Evolutionary conservation across 1,140 invertebrate species (phyloP), one percentile per base, ranked within the genome.

Genomic region (Paralvinella palmiformis): DNA sequence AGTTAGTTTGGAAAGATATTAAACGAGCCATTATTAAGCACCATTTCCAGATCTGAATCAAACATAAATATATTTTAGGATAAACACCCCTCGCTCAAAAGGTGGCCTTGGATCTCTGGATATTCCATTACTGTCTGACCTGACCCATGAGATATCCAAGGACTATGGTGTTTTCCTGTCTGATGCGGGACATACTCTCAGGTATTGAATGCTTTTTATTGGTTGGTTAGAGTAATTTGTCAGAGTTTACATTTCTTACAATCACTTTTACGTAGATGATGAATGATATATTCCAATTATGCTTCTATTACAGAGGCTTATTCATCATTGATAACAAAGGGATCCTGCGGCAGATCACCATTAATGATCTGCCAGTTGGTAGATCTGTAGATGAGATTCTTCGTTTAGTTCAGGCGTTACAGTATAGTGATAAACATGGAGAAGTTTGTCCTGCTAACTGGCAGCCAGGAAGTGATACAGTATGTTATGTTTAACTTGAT

Each of bases 351-450:
- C 87, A 88, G 74, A 87, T 88, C 31, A 88, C 87, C 22, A 87
- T 88, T 83, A 88, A 88, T 76, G 87, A 88, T 73, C 72, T 88
- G n/a, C 86, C 86, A 33, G 86, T 87, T n/a, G 86, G 86, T 1
- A 72, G 86, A 32, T 92, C 89, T 41, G 91, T 94, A 15, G 92
- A 95, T 82, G 93, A 95, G 82, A 94, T 91, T 1, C 79, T 95
- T 48, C 85, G 92, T 72, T 79, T 96, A 29, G 89, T 96, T 0
- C 91, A 95, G 83, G 93, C 93, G 52, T 95, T 95, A 82, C 91
- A 94, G 80, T 94, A 90, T 76, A 93, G 91, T 2, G 93, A 95
- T 74, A 87, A 89, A 61, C 89, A 94, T 78, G 92, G 91, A 53
- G 92, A 95, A 89, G 80, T 81, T 0, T 81, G 80, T 61, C 79